Evolutionary conservation across 2,797 vertebrate genomes (phyloP), one percentile per base, ranked within the genome.

Genomic region (Hafferia zeledoni): DNA sequence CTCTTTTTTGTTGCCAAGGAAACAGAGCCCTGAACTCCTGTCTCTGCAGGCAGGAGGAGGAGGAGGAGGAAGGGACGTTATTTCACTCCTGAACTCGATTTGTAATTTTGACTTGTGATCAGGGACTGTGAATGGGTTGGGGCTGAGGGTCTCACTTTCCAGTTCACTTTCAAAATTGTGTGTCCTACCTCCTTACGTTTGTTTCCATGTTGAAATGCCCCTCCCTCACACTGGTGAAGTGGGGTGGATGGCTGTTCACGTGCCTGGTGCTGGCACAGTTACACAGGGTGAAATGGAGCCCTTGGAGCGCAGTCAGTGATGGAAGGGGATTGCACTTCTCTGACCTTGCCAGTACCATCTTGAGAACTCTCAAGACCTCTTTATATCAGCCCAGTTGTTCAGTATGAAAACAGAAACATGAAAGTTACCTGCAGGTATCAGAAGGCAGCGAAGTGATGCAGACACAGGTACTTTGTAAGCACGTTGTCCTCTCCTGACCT

Each of bases 401-500:
- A 27, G 14, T 43, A 15, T 61, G 86, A 86, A 49, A 71, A n/a
- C 11, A 76, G 55, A 78, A 52, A 30, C 19, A 33, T 60, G 39
- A 44, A 83, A 75, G 76, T 49, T 75, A 84, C 63, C 52, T 83
- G 85, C 86, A 71, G 80, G 76, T 93, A 12, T 86, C 71, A 96
- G 93, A 95, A 83, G 53, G 76, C 49, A 84, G 87, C 80, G 60
- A 77, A 77, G 71, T 82, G 94, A 52, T 55, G 61, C 83, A 50
- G 90, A 37, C 10, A 46, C 74, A 18, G 78, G 82, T 83, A 75
- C 93, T 97, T 95, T 76, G 27, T 86, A 69, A 90, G 70, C 47
- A 15, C 4, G 0, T 37, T 78, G 82, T 94, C 85, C 85, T 93
- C 95, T 94, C 83, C 95, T 97, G 96, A 97, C 96, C 97, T 97